These are phyloP conservation scores for Hoplostethus mediterraneus DNA, from an alignment of 2,797 vertebrate species.

Conservation along the genomic window DNA sequence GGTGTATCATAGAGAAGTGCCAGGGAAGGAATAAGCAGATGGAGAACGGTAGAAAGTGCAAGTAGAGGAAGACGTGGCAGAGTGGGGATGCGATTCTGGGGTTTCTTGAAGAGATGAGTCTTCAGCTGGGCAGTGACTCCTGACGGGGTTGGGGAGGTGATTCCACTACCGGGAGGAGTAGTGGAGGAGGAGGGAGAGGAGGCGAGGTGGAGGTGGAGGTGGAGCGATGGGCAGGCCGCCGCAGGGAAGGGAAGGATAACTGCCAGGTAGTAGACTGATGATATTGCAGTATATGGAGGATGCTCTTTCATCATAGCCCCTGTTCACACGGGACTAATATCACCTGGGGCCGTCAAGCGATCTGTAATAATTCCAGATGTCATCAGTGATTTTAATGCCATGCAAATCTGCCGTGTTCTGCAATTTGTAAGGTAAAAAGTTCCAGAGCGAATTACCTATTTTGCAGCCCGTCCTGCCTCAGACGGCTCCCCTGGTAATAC, in stretches of 20 bases:
- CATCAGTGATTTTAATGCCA: no score
- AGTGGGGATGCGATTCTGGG: not conserved
- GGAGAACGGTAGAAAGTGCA: not conserved
- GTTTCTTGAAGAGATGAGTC: conserved; percentile 20
- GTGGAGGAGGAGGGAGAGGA: not conserved
- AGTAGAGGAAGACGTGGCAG: not conserved
- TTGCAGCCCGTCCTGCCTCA: no score
- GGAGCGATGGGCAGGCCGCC: conserved; percentile 11
- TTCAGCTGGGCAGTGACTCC: conserved; percentile 16
- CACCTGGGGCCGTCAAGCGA: not conserved
- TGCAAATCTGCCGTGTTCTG: no score
- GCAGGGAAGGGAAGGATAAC: conserved; percentile 28
- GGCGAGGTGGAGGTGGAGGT: no score
- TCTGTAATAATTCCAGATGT: conserved; percentile 1
- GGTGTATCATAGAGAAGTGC: no score
- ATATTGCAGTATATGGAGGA: not conserved
- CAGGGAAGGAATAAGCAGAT: no score
- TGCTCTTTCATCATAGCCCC: not conserved
- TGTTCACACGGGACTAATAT: not conserved
- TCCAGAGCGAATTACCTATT: no score
- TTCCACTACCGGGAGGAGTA: not conserved
- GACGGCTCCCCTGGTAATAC: no score
- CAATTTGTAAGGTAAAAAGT: no score
- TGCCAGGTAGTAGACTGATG: conserved; percentile 23
- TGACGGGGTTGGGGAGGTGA: not conserved